Evolutionary conservation across 1,140 invertebrate species (phyloP), one percentile per base, ranked within the genome.

Genomic region (Camponotus floridanus): DNA sequence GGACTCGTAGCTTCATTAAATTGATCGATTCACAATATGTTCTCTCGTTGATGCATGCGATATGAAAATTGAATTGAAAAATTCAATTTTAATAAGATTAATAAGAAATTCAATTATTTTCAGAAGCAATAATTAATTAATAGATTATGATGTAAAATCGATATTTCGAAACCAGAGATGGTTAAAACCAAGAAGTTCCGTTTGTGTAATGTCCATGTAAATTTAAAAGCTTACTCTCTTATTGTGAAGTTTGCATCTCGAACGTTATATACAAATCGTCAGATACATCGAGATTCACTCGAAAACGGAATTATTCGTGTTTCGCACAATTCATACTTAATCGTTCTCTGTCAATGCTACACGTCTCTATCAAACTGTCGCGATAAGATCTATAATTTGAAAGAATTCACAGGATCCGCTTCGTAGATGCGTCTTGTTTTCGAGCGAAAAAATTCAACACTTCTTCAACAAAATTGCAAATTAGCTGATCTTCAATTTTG

Each of bases 181-280:
- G 15, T 11, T 18, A 33, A 64, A 64, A 15, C 45, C 26, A 76
- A 62, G 4, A 74, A 45, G 39, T 26, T 76, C 11, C 21, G 18
- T 62, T 76, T 33, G 39, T 26, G 26, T n/a, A n/a, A n/a, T 62
- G 7, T 59, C 15, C 26, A 45, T 48, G 21, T 76, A 59, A 57
- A 76, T 7, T 76, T 6, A 31, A 36, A 76, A 48, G 39, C 62
- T 64, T 76, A 76, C n/a, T 57, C 26, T 71, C 36, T 62, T 78
- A 64, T 11, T 5, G 36, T n/a, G 7, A 36, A 73, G 18, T 62
- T 61, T 57, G 8, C 31, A 33, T 55, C 3, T 79, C 7, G 3
- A 67, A 79, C 36, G 26, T 68, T 79, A 39, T 68, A 42, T 64
- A 68, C 45, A 51, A 51, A 33, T 1, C 11, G 8, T 26, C 39